Evolutionary conservation across 2,113 vertebrate species (phyloP).

Genomic region (Rhynchopsitta pachyrhyncha): DNA sequence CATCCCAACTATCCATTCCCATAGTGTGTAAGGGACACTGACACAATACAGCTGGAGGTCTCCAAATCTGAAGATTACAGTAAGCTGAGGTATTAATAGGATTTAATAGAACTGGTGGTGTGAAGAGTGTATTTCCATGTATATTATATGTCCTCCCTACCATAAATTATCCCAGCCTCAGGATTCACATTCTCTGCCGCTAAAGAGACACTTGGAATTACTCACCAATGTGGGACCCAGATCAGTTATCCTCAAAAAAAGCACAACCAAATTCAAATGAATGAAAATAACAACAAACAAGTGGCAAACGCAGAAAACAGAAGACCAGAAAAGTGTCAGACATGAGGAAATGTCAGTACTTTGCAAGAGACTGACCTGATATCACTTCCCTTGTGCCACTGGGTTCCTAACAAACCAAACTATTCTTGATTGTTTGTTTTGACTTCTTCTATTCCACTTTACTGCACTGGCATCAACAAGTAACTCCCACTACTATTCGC

Average conservation of each 20-base stretch:
- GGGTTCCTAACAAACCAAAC: not conserved
- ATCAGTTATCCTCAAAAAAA: not conserved
- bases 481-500: not conserved
- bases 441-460: not conserved
- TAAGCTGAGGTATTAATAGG: not conserved
- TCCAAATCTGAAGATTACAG: not conserved
- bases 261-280: not conserved
- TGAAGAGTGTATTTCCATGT: not conserved
- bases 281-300: not conserved
- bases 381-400: not conserved
- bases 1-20: not conserved
- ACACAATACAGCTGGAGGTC: not conserved
- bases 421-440: not conserved
- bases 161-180: not conserved
- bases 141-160: not conserved
- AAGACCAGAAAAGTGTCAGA: not conserved
- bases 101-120: not conserved
- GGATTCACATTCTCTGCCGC: not conserved
- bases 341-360: not conserved
- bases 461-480: not conserved
- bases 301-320: not conserved
- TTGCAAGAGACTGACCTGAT: not conserved
- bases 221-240: not conserved
- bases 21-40: not conserved
- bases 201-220: not conserved